A percentile compares a stretch with the other conserved stretches of the same genome.
Conservation (phyloP, 1,140 invertebrate species). For the Orius insidiosus region DNA sequence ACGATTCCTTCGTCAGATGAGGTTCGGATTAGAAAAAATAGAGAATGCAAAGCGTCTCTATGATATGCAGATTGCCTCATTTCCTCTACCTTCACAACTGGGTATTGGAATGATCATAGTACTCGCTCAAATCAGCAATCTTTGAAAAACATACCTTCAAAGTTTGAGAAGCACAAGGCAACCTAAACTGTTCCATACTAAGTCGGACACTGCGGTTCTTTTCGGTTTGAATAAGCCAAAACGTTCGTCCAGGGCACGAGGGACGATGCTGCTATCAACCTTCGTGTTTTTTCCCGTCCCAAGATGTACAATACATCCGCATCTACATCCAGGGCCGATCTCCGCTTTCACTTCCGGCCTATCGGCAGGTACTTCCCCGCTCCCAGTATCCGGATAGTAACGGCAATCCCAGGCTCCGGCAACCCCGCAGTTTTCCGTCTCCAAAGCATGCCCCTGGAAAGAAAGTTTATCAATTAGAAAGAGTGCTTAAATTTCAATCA, state of each 20-base stretch:
- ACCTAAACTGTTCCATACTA: slow-evolving; percentile 46
- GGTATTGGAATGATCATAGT: no score
- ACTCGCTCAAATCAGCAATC: no score
- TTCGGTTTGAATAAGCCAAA: slow-evolving; percentile 64
- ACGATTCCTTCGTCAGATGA: no score
- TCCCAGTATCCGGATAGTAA: slow-evolving; percentile 23
- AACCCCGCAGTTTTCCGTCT: slow-evolving; percentile 50
- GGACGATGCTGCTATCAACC: slow-evolving; percentile 53
- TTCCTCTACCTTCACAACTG: no score
- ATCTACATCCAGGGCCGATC: slow-evolving; percentile 50
- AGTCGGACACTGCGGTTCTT: slow-evolving; percentile 42
- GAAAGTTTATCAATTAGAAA: no score
- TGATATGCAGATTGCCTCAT: no score
- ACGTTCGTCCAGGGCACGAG: slow-evolving; percentile 58
- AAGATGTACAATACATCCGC: slow-evolving; percentile 57
- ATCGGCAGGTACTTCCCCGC: slow-evolving; percentile 34
- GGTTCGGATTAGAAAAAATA: no score
- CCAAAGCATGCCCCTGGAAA: slow-evolving; percentile 40
- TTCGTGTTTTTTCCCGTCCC: slow-evolving; percentile 38
- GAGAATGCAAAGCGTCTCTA: no score
- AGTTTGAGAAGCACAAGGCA: slow-evolving; percentile 54
- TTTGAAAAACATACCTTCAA: slow-evolving; percentile 43
- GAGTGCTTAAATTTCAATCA: no score
- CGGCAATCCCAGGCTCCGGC: slow-evolving; percentile 23
- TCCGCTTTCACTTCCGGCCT: slow-evolving; percentile 47